Base-by-base conservation (phyloP, 1,140 invertebrate species). In the Micrasema longulum region DNA sequence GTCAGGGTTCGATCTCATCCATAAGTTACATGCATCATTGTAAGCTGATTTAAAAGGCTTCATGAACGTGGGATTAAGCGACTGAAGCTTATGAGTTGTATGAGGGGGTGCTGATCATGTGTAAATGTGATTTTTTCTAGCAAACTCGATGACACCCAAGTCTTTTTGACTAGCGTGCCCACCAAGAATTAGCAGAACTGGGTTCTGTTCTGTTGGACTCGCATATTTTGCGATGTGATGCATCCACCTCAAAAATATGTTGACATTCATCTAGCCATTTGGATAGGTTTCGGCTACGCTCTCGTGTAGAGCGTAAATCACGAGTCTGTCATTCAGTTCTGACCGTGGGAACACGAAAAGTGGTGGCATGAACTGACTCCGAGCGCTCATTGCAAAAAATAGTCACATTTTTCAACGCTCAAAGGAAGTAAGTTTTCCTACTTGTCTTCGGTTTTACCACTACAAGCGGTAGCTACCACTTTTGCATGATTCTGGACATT, bases 401-500 rank as follows among this genome's bases (percentile, higher is more conserved):
- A 55, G 11, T 9, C 11, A 20, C 10, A 55, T 55, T 35, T 55
- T 55, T 55, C 63, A 16, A 69, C 78, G 69, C 70, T 84, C 80
- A 16, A 75, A 77, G 35, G 78, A 78, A 38, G 78, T 80, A 12
- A 78, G 43, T 50, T 76, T 69, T 20, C 80, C 80, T 12, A 83
- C 80, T 76, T 80, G 76, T 55, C 77, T 79, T 26, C 72, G 41
- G 1, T 77, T 75, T 76, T 76, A n/a, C n/a, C n/a, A n/a, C n/a
- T n/a, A n/a, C n/a, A n/a, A n/a, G n/a, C 78, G 0, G 18, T 20
- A 20, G 79, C 69, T 22, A 83, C 38, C 10, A 82, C 77, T 72
- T 79, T 83, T 35, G 64, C 52, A 7, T 76, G 47, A 45, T 79
- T 80, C 41, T 78, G 77, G 26, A 83, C 80, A 53, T 76, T 78